These are phyloP conservation scores for Craterocephalus amniculus DNA, from an alignment of 2,797 vertebrate species.

Conservation along the genomic window DNA sequence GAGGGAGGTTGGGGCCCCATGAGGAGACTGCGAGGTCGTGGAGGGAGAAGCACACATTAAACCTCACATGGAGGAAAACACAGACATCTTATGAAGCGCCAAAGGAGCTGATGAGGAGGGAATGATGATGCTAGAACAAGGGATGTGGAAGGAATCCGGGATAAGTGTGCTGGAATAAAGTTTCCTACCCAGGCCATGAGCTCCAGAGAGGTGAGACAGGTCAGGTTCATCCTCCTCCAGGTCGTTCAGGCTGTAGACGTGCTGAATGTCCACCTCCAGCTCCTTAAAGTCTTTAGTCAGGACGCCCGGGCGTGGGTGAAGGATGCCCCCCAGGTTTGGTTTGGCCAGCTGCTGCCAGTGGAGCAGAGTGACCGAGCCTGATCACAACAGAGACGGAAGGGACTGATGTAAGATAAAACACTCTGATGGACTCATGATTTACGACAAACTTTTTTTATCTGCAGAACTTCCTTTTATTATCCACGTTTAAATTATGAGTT, in stretches of 20 bases:
- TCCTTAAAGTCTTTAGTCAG: conserved; percentile 91
- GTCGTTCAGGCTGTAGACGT: conserved; percentile 89
- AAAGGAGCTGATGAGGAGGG: conserved; percentile 2
- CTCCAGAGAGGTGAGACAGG: conserved; percentile 61
- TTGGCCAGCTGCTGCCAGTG: conserved; percentile 92
- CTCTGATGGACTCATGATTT: too few species aligned
- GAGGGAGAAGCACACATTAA: conserved; percentile 69
- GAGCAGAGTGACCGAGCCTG: conserved; percentile 88
- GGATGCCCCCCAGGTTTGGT: conserved; percentile 87
- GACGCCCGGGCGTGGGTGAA: conserved; percentile 86
- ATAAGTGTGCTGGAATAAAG: background rate
- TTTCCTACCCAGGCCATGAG: conserved; percentile 79
- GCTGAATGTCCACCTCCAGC: conserved; percentile 87
- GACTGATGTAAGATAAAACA: background rate
- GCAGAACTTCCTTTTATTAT: too few species aligned
- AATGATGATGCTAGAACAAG: background rate
- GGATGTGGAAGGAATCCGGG: background rate
- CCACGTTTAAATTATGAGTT: too few species aligned
- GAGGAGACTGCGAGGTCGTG: conserved; percentile 75
- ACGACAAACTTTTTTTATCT: too few species aligned
- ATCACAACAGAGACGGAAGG: background rate
- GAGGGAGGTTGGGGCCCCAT: conserved; percentile 84
- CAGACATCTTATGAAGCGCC: conserved; percentile 16
- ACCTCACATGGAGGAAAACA: conserved; percentile 50
- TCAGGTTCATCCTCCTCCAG: conserved; percentile 91